Conservation (phyloP, 2,797 vertebrate species). For the Graptemys geographica region DNA sequence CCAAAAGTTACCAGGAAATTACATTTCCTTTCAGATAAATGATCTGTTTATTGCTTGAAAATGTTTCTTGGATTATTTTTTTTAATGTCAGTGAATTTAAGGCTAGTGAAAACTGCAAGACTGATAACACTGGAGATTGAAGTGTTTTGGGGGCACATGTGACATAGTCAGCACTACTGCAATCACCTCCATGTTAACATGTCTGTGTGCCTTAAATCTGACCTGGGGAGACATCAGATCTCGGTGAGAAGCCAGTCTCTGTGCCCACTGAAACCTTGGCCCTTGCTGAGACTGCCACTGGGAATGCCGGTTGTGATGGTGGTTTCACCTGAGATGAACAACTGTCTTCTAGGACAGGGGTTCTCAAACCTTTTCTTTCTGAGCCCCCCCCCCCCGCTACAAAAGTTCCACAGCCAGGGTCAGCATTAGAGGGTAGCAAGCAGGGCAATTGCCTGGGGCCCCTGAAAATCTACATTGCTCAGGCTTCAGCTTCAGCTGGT, state of each 20-base stretch:
- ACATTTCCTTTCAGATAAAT: slow-evolving; percentile 50
- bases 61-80: slow-evolving; percentile 11
- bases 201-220: neutral
- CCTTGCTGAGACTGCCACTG: neutral
- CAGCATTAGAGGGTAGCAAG: too few relatives aligned
- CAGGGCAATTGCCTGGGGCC: too few relatives aligned
- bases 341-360: neutral
- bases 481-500: too few relatives aligned
- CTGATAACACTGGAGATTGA: neutral
- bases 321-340: neutral
- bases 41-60: slow-evolving; percentile 52
- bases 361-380: too few relatives aligned
- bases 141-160: neutral
- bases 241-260: neutral
- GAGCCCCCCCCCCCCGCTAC: too few relatives aligned
- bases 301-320: neutral
- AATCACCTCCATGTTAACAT: neutral
- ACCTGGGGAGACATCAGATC: neutral
- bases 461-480: too few relatives aligned
- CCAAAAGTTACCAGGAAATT: slow-evolving; percentile 43
- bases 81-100: slow-evolving; percentile 1
- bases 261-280: neutral
- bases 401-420: too few relatives aligned
- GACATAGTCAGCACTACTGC: neutral
- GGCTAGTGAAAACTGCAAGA: neutral